Base-by-base conservation (phyloP, 2,888 invertebrate species). In the Lomographa bimaculata region DNA sequence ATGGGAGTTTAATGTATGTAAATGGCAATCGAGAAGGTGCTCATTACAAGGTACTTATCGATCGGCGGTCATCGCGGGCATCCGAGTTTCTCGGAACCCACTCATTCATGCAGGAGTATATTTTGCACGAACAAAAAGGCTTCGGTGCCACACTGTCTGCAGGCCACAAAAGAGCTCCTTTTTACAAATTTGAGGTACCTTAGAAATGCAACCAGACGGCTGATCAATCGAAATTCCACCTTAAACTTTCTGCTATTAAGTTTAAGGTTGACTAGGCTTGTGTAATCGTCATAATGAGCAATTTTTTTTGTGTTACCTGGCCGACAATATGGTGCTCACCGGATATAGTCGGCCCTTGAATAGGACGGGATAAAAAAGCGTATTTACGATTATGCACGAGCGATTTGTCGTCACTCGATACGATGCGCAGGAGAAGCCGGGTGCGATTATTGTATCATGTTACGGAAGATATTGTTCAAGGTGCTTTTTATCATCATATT, bases 361-460 rank as follows among this genome's bases (percentile, higher is more conserved):
- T 76, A 69, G 77, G 21, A 42, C 51, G 47, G 60, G 63, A 71
- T 75, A 77, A 78, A 85, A 82, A 84, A 81, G 64, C 60, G 60
- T 73, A 84, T 84, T 85, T 83, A 80, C 80, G 76, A 87, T 84
- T 84, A 85, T 86, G 76, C 79, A 86, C 83, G 79, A 84, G 72
- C 81, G 79, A 85, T 86, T 86, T 84, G 81, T 81, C 78, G 86
- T 79, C 80, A 89, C 68, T 72, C 65, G 86, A 89, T 86, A 81
- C 71, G 66, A 60, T 59, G 61, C 52, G 65, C 71, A 69, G 69
- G 62, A 61, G 66, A 64, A 71, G 72, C 67, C 64, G 63, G 60
- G 65, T 55, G 65, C 68, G 73, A 83, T 84, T 82, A 83, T 79
- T 75, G 75, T 82, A 84, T 86, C 78, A 57, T 43, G 62, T 86